Base-by-base conservation (phyloP, 1,140 invertebrate species). In the Pseudomyrmex concolor region DNA sequence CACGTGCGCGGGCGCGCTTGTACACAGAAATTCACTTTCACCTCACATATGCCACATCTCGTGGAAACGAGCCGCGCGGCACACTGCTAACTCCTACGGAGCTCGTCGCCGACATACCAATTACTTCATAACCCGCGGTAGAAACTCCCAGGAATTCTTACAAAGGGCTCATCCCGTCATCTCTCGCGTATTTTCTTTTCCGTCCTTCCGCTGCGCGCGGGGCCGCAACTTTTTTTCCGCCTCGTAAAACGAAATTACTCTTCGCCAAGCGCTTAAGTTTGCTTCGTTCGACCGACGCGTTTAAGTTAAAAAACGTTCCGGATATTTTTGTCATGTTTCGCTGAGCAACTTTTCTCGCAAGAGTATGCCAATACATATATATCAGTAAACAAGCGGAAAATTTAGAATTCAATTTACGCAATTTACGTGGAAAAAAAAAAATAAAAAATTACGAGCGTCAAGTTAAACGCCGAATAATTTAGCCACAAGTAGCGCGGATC, bases 21-120 rank as follows among this genome's bases (percentile, higher is more conserved):
- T 84, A 60, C 74, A 64, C 71, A 86, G 90, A 92, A 90, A 89
- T 90, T 91, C 90, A 92, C 91, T 92, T 92, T 91, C 90, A 92
- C 91, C 89, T 89, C 81, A 60, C 77, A 68, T 81, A 84, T 57
- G 80, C 81, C 72, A 63, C 72, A 59, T 83, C 48, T 84, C 71
- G 83, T 64, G 86, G 73, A 84, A 89, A 74, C 83, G 59, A 64
- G 54, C 64, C 9, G n/a, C 57, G 34, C 57, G 34, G 45, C 50
- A 73, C 62, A 73, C 62, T 19, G 66, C 62, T 85, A 70, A 81
- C 76, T 88, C 59, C 84, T 62, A 83, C 74, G 77, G 34, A 84
- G 67, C 71, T 48, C 83, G 57, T 84, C 83, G 50, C 78, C 80
- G 68, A 87, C 81, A 84, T 89, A 84, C 85, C 83, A 86, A 89